phyloP scores from a whole-genome alignment of 2,797 vertebrate genomes.

The Benthosema pterotum region DNA sequence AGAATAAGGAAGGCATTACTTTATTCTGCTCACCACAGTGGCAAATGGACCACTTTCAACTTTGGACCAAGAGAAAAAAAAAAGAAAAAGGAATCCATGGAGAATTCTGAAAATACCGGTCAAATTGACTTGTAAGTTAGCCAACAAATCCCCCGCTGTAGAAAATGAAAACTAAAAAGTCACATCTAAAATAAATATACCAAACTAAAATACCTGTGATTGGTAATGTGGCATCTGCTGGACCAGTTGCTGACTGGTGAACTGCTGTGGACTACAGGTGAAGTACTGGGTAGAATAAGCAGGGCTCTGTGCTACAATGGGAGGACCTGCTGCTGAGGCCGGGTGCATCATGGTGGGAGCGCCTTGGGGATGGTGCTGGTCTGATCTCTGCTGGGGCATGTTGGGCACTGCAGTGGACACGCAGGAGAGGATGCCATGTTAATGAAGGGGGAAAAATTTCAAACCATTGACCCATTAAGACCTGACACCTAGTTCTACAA shows the following conservation, averaged over 20 bases:
- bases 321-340: slow-evolving; percentile 92
- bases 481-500: too few species aligned
- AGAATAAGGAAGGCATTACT: too few species aligned
- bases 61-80: too few species aligned
- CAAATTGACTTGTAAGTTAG: too few species aligned
- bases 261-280: slow-evolving; percentile 96
- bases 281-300: slow-evolving; percentile 95
- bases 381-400: slow-evolving; percentile 96
- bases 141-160: too few species aligned
- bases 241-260: slow-evolving; percentile 94
- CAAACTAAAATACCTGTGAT: slow-evolving; percentile 74
- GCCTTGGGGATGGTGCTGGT: slow-evolving; percentile 93
- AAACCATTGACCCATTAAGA: too few species aligned
- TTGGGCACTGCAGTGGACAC: slow-evolving; percentile 86
- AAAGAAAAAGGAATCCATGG: too few species aligned
- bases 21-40: too few species aligned
- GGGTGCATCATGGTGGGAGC: slow-evolving; percentile 95
- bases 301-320: slow-evolving; percentile 91
- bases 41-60: too few species aligned
- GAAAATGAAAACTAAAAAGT: too few species aligned
- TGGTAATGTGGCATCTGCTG: slow-evolving; percentile 98
- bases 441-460: slow-evolving; percentile 4
- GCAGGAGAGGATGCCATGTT: slow-evolving; percentile 26
- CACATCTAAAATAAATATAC: too few species aligned
- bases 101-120: too few species aligned